These are phyloP conservation scores for Drosophila truncata DNA, from an alignment of 1,140 invertebrate species.

Conservation along the genomic window DNA sequence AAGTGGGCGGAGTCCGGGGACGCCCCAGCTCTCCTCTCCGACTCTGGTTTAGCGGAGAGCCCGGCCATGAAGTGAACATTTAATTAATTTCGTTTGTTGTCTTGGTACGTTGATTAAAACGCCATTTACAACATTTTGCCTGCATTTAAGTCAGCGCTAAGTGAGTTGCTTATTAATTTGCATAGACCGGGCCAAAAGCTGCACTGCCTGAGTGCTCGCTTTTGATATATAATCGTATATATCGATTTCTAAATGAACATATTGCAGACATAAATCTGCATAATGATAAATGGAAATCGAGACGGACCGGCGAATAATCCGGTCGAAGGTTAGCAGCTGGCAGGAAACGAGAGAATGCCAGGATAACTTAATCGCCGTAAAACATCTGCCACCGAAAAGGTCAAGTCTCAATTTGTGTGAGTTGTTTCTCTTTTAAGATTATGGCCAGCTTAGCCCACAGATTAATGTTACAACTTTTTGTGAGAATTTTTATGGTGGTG, in stretches of 20 bases:
- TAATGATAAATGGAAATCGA: slow-evolving; percentile 43
- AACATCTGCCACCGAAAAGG: slow-evolving; percentile 42
- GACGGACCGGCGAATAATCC: slow-evolving; percentile 17
- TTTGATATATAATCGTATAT: neutral
- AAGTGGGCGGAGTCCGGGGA: slow-evolving; percentile 15
- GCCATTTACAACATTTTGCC: slow-evolving; percentile 72
- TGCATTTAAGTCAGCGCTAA: slow-evolving; percentile 60
- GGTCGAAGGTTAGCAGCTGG: slow-evolving; percentile 18
- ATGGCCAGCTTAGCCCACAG: slow-evolving; percentile 10
- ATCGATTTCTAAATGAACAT: slow-evolving; percentile 42
- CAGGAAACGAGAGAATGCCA: slow-evolving; percentile 2
- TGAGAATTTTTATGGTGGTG: slow-evolving; percentile 6
- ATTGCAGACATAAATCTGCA: slow-evolving; percentile 40
- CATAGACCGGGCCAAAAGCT: slow-evolving; percentile 17
- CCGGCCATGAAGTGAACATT: slow-evolving; percentile 64
- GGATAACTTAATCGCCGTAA: slow-evolving; percentile 37
- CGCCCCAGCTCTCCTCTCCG: neutral
- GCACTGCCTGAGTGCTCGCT: neutral
- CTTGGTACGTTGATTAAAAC: slow-evolving; percentile 72
- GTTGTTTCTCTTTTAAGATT: slow-evolving; percentile 14
- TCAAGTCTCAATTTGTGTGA: slow-evolving; percentile 36
- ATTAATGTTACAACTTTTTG: slow-evolving; percentile 9
- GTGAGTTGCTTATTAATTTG: slow-evolving; percentile 73
- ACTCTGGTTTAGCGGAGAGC: slow-evolving; percentile 19
- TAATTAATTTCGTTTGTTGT: slow-evolving; percentile 78